A percentile compares a stretch with the other conserved stretches of the same genome.
These are phyloP conservation scores for Acronicta leporina DNA, from an alignment of 2,888 invertebrate species.

Conservation along the genomic window DNA sequence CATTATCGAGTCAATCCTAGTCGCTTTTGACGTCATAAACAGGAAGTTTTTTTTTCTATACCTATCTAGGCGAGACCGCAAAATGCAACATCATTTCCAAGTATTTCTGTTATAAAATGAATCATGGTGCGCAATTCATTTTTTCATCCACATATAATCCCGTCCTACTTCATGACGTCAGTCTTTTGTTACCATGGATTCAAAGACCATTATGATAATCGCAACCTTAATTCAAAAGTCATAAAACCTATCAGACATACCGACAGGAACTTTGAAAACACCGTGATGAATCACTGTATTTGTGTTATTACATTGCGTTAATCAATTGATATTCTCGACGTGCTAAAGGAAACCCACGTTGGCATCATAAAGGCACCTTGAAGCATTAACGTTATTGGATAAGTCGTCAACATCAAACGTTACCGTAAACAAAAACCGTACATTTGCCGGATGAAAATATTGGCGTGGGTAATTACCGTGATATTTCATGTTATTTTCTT, in stretches of 20 bases:
- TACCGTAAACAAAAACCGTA: constrained; percentile 76
- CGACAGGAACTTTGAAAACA: constrained; percentile 54
- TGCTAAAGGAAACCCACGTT: constrained; percentile 55
- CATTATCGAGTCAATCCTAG: background rate
- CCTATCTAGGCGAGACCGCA: constrained; percentile 31
- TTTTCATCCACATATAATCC: constrained; percentile 33
- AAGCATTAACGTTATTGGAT: constrained; percentile 86
- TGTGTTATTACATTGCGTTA: constrained; percentile 58
- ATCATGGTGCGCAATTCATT: constrained; percentile 16
- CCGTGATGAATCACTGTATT: constrained; percentile 53
- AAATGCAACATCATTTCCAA: constrained; percentile 18
- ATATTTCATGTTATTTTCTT: constrained; percentile 64
- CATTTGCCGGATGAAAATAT: constrained; percentile 71
- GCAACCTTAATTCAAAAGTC: constrained; percentile 48
- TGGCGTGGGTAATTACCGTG: constrained; percentile 70
- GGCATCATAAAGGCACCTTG: constrained; percentile 50
- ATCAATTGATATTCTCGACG: constrained; percentile 60
- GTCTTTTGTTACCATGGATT: constrained; percentile 37
- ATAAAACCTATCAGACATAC: constrained; percentile 40
- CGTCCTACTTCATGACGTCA: constrained; percentile 45
- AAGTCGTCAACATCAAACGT: constrained; percentile 84
- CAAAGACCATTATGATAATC: constrained; percentile 43
- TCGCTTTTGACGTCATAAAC: constrained; percentile 24
- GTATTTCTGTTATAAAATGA: constrained; percentile 43
- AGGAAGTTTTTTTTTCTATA: constrained; percentile 40